A percentile compares a stretch with the other conserved stretches of the same genome.
These are phyloP conservation scores for Marcusenius ussheri DNA, from an alignment of 2,113 vertebrate species.

Conservation along the genomic window DNA sequence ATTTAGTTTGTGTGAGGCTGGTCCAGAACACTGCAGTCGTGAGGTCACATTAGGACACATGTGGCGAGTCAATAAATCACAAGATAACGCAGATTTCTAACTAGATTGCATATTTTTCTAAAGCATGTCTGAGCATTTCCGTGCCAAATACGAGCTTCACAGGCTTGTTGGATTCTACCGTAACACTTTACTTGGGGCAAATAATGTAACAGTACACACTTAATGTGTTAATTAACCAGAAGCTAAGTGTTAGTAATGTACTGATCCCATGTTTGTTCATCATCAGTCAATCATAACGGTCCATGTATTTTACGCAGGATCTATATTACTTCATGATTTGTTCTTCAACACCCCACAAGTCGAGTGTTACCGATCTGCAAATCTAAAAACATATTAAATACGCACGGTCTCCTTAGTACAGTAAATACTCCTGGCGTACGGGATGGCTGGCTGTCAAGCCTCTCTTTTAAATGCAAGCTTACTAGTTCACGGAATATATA, in stretches of 20 bases:
- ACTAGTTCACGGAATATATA: neutral
- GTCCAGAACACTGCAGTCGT: neutral
- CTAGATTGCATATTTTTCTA: neutral
- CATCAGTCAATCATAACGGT: neutral
- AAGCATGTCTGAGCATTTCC: neutral
- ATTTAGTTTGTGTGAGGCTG: no score
- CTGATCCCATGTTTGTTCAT: neutral
- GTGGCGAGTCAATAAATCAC: neutral
- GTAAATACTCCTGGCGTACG: neutral
- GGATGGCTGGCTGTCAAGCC: neutral
- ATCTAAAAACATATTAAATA: neutral
- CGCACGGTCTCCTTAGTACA: neutral
- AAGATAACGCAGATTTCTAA: neutral
- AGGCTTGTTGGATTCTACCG: neutral
- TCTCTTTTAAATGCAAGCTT: neutral
- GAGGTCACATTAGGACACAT: neutral
- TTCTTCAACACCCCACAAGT: neutral
- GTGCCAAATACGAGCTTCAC: neutral
- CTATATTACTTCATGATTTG: neutral
- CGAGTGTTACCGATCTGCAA: neutral
- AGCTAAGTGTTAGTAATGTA: neutral
- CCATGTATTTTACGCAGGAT: neutral
- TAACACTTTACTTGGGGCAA: neutral
- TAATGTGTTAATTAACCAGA: neutral
- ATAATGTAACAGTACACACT: neutral